phyloP scores from a whole-genome alignment of 2,113 vertebrate genomes.

The Acrocephalus kingi region DNA sequence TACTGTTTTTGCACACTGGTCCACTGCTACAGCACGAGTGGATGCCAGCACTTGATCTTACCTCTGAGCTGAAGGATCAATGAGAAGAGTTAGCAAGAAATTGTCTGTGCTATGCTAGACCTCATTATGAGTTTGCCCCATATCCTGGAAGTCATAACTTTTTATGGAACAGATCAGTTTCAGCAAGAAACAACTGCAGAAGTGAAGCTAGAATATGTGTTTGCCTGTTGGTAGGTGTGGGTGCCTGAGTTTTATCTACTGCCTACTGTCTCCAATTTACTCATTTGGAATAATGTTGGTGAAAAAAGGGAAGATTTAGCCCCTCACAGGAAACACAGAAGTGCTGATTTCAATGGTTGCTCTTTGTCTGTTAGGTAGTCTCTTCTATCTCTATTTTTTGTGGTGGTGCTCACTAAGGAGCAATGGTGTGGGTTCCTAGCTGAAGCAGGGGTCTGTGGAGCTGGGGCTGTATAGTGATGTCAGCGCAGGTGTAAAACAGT shows the following conservation, averaged over 20 bases:
- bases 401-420: neutral
- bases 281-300: neutral
- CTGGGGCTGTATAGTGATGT: neutral
- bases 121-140: neutral
- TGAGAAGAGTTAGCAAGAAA: neutral
- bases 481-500: neutral
- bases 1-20: neutral
- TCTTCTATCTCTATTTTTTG: neutral
- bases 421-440: neutral
- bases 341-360: neutral
- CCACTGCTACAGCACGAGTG: neutral
- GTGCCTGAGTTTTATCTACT: neutral
- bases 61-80: neutral
- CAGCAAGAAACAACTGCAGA: neutral
- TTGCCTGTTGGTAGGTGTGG: neutral
- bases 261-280: neutral
- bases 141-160: neutral
- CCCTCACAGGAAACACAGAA: neutral
- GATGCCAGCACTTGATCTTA: neutral
- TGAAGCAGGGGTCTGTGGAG: neutral
- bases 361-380: neutral
- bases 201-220: accelerated
- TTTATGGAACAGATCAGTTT: neutral
- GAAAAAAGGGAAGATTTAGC: neutral
- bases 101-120: neutral